Percentiles rank a stretch among this genome's conserved stretches.
Evolutionary conservation across 2,888 invertebrate genomes (phyloP).

Genomic region (Hemithea aestivaria): DNA sequence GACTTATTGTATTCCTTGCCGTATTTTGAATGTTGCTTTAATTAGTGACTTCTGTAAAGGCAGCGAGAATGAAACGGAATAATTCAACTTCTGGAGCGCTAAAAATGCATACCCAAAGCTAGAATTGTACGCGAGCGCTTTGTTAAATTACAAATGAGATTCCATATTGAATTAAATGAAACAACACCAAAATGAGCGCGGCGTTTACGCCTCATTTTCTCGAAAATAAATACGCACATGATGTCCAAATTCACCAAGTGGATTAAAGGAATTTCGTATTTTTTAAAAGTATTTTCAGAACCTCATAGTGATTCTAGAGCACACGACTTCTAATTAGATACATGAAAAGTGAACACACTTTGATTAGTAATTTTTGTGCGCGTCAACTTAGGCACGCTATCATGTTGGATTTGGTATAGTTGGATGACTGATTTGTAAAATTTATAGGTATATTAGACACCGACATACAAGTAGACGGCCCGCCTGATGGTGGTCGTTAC

Average conservation of each 20-base stretch:
- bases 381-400: no score
- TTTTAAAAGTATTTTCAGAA: no score
- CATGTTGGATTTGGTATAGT: no score
- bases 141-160: slow-evolving; percentile 14
- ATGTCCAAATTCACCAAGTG: slow-evolving; percentile 30
- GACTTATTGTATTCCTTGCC: not conserved
- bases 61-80: not conserved
- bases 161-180: slow-evolving; percentile 7
- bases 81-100: not conserved
- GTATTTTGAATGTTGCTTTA: slow-evolving; percentile 2
- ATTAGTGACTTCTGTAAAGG: slow-evolving; percentile 2
- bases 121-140: slow-evolving; percentile 2
- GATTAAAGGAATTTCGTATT: no score
- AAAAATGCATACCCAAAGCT: slow-evolving; percentile 7
- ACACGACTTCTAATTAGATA: no score
- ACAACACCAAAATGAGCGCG: slow-evolving; percentile 4
- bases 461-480: no score
- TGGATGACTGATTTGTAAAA: no score
- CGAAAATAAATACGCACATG: slow-evolving; percentile 12
- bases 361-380: no score
- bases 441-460: no score
- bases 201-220: slow-evolving; percentile 5
- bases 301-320: no score
- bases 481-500: no score
- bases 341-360: no score